A percentile compares a stretch with the other conserved stretches of the same genome.
Evolutionary conservation across 2,888 invertebrate species (phyloP).

Genomic region (Elysia crispata): DNA sequence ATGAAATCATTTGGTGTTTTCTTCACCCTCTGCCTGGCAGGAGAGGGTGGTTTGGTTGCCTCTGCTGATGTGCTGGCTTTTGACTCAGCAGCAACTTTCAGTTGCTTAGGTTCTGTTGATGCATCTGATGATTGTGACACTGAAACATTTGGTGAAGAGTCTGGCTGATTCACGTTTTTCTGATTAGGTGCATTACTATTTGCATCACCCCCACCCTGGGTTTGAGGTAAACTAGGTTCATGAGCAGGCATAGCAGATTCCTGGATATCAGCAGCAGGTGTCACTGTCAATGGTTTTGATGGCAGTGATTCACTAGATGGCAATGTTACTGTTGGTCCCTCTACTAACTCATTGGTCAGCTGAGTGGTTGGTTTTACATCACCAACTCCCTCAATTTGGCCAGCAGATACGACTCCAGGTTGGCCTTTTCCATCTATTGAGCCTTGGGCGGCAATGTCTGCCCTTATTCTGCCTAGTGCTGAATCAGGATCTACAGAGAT

Average conservation of each 20-base stretch:
- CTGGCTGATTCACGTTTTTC: background rate
- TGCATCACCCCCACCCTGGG: background rate
- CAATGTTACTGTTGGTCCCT: constrained; percentile 44
- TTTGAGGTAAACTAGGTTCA: background rate
- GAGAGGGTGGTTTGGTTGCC: background rate
- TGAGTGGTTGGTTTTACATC: constrained; percentile 11
- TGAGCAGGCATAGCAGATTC: background rate
- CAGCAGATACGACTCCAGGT: background rate
- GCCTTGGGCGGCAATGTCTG: background rate
- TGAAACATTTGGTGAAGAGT: background rate
- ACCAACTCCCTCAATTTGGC: background rate
- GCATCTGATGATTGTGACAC: background rate
- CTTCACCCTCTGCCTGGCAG: constrained; percentile 77
- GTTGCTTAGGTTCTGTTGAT: background rate
- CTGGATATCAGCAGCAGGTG: constrained; percentile 3
- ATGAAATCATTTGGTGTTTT: constrained; percentile 91
- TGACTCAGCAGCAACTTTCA: background rate
- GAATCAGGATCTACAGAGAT: background rate
- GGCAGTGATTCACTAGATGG: background rate
- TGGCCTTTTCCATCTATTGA: background rate
- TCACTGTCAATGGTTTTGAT: constrained; percentile 31
- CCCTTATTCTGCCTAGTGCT: background rate
- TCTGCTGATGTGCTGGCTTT: background rate
- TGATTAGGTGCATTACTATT: no score
- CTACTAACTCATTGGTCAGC: constrained; percentile 33